Evolutionary conservation across 2,113 vertebrate species (phyloP), one percentile per base, ranked within the genome.

Genomic region (Mus spicilegus): DNA sequence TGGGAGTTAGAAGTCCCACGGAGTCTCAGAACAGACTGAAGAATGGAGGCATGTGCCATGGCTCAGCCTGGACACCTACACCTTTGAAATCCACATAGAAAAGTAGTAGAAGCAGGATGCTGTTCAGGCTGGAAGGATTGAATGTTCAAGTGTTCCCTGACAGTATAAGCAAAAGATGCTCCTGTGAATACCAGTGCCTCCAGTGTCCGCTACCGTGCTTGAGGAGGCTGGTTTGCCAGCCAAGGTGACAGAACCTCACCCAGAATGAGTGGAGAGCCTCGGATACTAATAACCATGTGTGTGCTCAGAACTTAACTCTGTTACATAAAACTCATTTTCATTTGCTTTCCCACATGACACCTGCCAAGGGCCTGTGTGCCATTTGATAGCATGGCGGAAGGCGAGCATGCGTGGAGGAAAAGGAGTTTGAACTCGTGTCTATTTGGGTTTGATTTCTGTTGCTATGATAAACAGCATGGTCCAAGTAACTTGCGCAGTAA

Each of bases 221-320:
- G 4, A 4, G 7, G 30, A 46, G 39, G 24, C 5, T 10, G 19
- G 5, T 39, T 19, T 46, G 46, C 7, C 28, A 77, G 46, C 49
- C 33, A 56, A 13, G 13, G 22, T 84, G 67, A 42, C 22, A 49
- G 58, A 30, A 19, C 3, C 0, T 14, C 46, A 24, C 22, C 56
- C 39, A 33, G 58, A 63, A 28, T 3, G 3, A 92, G 33, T 26
- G 11, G 24, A 24, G 51, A 77, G 33, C 84, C 2, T 0, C 46
- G 77, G 63, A 54, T 39, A 19, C 61, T 10, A 0, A 26, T 11
- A 39, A 58, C n/a, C 54, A 1, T 1, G 5, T 0, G 0, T 10
- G 19, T 46, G 77, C 24, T 75, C 69, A 93, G 89, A 90, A 54
- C 30, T 24, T 39, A 4, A 7, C 36, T 77, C 28, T 58, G 2